These are phyloP conservation scores for Lamprotornis superbus DNA, from an alignment of 2,113 vertebrate genomes.

Conservation along the genomic window DNA sequence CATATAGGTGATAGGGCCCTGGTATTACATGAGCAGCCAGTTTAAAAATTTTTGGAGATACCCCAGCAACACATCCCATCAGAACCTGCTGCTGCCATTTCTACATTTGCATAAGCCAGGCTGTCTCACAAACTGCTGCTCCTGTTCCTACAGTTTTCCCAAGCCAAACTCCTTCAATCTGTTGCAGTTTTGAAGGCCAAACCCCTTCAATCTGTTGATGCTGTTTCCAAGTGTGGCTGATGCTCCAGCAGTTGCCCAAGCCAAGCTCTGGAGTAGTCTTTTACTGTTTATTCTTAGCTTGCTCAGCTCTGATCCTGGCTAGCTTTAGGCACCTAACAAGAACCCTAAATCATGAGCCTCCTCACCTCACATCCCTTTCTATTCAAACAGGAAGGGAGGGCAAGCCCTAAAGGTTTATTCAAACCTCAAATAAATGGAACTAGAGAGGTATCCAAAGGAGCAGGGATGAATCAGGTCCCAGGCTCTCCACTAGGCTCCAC, in stretches of 20 bases:
- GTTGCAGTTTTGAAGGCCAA: conserved; percentile 63
- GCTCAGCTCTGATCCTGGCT: neutral
- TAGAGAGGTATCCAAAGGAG: neutral
- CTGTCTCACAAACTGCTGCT: conserved; percentile 64
- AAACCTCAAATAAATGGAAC: neutral
- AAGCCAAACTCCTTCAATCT: conserved; percentile 66
- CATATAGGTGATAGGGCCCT: conserved; percentile 66
- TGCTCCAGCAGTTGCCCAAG: conserved; percentile 59
- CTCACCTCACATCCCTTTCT: neutral
- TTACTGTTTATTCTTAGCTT: conserved; percentile 40
- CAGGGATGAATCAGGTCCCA: neutral
- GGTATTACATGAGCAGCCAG: conserved; percentile 64
- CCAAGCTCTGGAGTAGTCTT: conserved; percentile 17
- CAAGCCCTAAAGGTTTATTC: neutral
- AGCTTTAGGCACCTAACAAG: neutral
- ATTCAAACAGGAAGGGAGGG: neutral
- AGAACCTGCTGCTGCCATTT: conserved; percentile 57
- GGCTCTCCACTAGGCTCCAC: neutral
- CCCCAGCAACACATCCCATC: conserved; percentile 62
- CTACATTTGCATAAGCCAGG: conserved; percentile 52
- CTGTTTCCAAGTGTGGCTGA: conserved; percentile 52
- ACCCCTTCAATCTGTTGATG: conserved; percentile 61
- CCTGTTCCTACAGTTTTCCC: conserved; percentile 47
- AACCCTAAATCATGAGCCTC: neutral
- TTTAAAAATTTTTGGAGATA: conserved; percentile 63